Conservation (phyloP, 2,113 vertebrate genomes). For the Ginglymostoma cirratum region DNA sequence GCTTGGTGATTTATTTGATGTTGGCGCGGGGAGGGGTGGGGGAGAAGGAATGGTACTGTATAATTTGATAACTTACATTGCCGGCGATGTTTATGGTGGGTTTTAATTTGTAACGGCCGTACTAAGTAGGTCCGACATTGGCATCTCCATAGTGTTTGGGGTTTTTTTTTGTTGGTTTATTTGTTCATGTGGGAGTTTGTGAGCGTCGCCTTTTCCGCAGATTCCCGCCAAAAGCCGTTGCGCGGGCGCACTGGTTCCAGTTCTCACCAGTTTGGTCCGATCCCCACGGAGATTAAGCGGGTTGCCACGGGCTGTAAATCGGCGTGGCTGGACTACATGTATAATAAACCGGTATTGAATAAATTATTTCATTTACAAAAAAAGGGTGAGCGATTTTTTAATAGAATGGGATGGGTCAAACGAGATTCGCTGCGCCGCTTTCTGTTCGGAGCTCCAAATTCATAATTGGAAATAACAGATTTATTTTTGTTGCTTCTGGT, state of each 20-base stretch:
- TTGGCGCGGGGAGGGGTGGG: background rate
- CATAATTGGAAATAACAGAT: background rate
- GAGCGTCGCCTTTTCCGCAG: background rate
- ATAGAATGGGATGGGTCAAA: background rate
- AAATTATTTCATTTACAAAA: background rate
- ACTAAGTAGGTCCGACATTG: background rate
- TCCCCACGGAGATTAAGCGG: background rate
- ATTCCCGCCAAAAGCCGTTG: slow-evolving; percentile 26
- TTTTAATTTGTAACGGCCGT: background rate
- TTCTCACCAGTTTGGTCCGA: background rate
- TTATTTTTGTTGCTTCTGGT: background rate
- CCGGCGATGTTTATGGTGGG: background rate
- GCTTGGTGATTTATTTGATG: background rate
- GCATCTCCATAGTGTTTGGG: background rate
- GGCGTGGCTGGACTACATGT: background rate
- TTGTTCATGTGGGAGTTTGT: background rate
- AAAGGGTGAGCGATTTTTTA: background rate
- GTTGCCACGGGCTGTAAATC: background rate
- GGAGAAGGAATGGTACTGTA: background rate
- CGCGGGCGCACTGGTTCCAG: slow-evolving; percentile 1
- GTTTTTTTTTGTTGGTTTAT: background rate
- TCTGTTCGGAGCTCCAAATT: background rate
- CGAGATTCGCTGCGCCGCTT: background rate
- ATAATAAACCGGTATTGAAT: background rate
- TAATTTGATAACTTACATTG: background rate